These are phyloP conservation scores for Zaprionus vittiger DNA, from an alignment of 1,140 invertebrate species.

Conservation along the genomic window DNA sequence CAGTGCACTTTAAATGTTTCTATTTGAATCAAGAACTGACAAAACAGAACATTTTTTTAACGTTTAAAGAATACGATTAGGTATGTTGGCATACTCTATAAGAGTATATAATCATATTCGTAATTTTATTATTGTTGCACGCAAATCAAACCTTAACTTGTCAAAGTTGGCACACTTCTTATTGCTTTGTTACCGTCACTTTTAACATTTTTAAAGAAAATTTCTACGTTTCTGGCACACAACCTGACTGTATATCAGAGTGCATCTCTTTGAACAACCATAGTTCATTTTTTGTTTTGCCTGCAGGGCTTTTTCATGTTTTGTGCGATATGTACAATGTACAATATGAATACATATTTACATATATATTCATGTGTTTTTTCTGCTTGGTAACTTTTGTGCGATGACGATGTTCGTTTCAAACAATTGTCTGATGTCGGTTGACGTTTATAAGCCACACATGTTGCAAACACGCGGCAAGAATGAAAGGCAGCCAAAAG, in stretches of 20 bases:
- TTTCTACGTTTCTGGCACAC: neutral
- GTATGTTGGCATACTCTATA: too few relatives aligned
- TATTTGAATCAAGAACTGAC: too few relatives aligned
- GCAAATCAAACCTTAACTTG: too few relatives aligned
- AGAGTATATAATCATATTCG: too few relatives aligned
- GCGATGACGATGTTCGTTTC: slow-evolving; percentile 4
- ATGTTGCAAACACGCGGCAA: slow-evolving; percentile 9
- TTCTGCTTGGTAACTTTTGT: slow-evolving; percentile 1
- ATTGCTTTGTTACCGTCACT: neutral
- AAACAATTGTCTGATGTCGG: slow-evolving; percentile 6
- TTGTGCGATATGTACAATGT: neutral
- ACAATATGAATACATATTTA: slow-evolving; percentile 2
- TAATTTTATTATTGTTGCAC: too few relatives aligned
- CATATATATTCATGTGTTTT: slow-evolving; percentile 9
- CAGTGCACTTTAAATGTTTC: too few relatives aligned
- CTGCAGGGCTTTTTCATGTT: neutral
- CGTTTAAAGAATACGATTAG: too few relatives aligned
- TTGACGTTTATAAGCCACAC: slow-evolving; percentile 36
- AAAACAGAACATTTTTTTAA: too few relatives aligned
- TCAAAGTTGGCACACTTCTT: neutral
- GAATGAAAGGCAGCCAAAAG: neutral
- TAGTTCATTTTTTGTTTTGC: neutral
- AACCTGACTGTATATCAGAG: neutral
- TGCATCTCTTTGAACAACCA: neutral
- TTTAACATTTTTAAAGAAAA: neutral